These are phyloP conservation scores for Apocheima hispidaria DNA, from an alignment of 2,888 invertebrate species.

Conservation along the genomic window DNA sequence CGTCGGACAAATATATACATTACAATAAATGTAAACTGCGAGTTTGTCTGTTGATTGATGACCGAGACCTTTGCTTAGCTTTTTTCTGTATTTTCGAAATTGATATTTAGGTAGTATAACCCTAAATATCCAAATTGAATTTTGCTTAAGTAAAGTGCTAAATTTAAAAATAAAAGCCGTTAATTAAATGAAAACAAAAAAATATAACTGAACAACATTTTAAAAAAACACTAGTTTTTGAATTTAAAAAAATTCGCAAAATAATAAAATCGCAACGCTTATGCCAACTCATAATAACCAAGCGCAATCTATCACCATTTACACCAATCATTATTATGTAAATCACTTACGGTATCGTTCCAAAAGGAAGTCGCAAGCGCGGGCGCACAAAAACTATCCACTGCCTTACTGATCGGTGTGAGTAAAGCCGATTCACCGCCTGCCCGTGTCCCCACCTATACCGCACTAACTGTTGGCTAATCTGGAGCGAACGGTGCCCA, in stretches of 20 bases:
- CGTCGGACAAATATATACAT: too few relatives aligned
- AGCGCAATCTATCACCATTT: slow-evolving; percentile 21
- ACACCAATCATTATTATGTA: slow-evolving; percentile 5
- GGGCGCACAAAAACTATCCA: slow-evolving; percentile 54
- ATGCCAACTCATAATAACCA: slow-evolving; percentile 23
- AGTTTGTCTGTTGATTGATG: too few relatives aligned
- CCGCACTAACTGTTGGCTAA: slow-evolving; percentile 31
- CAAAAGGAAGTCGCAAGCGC: slow-evolving; percentile 44
- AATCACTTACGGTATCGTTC: slow-evolving; percentile 55
- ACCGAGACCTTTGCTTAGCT: too few relatives aligned
- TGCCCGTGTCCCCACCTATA: slow-evolving; percentile 50
- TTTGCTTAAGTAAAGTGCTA: too few relatives aligned
- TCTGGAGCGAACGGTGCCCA: slow-evolving; percentile 2
- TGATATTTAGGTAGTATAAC: too few relatives aligned
- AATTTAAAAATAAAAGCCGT: too few relatives aligned
- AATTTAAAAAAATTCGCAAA: slow-evolving; percentile 42
- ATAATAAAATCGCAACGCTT: slow-evolving; percentile 45
- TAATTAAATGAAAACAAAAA: background rate
- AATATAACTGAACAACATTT: background rate
- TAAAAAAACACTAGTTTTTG: background rate
- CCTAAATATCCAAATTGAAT: too few relatives aligned
- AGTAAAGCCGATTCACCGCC: slow-evolving; percentile 39
- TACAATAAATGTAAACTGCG: too few relatives aligned
- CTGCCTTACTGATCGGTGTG: slow-evolving; percentile 55
- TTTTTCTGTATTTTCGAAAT: too few relatives aligned